phyloP scores from a whole-genome alignment of 2,113 vertebrate genomes.

The Apteryx mantelli region DNA sequence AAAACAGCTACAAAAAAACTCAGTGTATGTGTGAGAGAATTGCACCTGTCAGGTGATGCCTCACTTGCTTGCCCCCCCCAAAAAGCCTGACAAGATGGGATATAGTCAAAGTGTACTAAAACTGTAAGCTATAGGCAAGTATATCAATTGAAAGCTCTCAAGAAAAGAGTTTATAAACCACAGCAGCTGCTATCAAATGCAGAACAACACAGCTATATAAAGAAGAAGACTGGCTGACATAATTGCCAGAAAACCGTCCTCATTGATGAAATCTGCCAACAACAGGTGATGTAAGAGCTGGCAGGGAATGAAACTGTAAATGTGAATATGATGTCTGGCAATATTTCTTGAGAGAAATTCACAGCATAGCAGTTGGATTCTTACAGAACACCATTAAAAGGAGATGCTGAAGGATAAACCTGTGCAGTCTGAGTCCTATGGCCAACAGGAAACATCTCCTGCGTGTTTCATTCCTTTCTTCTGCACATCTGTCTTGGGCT shows the following conservation, averaged over 20 bases:
- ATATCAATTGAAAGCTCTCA: neutral
- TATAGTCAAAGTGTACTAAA: neutral
- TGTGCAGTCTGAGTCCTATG: neutral
- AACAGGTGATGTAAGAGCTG: slow-evolving; percentile 41
- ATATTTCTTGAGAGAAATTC: slow-evolving; percentile 21
- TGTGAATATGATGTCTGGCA: neutral
- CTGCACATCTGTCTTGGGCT: neutral
- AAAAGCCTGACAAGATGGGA: neutral
- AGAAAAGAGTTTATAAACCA: neutral
- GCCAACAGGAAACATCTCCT: neutral
- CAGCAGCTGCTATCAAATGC: neutral
- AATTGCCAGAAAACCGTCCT: neutral
- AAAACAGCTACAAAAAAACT: too few relatives aligned
- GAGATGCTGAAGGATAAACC: neutral
- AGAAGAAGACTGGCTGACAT: neutral
- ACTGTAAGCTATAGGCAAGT: neutral
- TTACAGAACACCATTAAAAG: neutral
- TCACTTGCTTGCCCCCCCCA: neutral
- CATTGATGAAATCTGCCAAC: slow-evolving; percentile 7
- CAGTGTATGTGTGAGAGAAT: neutral
- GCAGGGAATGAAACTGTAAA: neutral
- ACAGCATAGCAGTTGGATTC: neutral
- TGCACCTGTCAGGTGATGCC: neutral
- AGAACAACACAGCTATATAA: neutral
- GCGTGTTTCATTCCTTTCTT: fast-evolving